These are phyloP conservation scores for Rhegmatorhina hoffmannsi DNA, from an alignment of 2,113 vertebrate genomes.

Conservation along the genomic window DNA sequence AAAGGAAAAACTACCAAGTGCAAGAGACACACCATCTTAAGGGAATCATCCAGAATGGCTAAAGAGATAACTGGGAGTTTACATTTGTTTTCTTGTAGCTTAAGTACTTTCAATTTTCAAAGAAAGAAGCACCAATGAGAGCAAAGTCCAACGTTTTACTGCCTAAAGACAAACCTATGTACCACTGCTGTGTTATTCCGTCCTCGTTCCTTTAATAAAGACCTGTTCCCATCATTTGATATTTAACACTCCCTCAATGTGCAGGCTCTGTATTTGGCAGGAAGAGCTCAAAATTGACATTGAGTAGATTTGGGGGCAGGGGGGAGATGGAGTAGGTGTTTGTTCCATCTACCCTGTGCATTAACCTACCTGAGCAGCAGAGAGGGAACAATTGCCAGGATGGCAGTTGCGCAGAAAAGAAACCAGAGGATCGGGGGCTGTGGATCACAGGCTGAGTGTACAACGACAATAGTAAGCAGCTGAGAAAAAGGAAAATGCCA, in stretches of 20 bases:
- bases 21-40: not conserved
- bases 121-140: not conserved
- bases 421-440: not conserved
- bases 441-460: not conserved
- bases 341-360: not conserved
- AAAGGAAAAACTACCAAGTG: not conserved
- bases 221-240: not conserved
- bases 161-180: not conserved
- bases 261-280: accelerated
- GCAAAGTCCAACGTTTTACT: not conserved
- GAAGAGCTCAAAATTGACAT: not conserved
- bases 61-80: not conserved
- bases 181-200: not conserved
- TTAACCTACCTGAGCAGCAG: not conserved
- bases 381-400: not conserved
- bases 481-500: slow-evolving; percentile 47
- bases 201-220: not conserved
- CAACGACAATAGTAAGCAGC: not conserved
- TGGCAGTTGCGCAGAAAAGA: not conserved
- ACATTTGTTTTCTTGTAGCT: not conserved
- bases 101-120: not conserved
- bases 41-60: not conserved
- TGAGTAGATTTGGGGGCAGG: not conserved
- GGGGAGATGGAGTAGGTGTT: not conserved
- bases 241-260: not conserved